Evolutionary conservation across 2,797 vertebrate genomes (phyloP), one percentile per base, ranked within the genome.

Genomic region (Platalea minor): DNA sequence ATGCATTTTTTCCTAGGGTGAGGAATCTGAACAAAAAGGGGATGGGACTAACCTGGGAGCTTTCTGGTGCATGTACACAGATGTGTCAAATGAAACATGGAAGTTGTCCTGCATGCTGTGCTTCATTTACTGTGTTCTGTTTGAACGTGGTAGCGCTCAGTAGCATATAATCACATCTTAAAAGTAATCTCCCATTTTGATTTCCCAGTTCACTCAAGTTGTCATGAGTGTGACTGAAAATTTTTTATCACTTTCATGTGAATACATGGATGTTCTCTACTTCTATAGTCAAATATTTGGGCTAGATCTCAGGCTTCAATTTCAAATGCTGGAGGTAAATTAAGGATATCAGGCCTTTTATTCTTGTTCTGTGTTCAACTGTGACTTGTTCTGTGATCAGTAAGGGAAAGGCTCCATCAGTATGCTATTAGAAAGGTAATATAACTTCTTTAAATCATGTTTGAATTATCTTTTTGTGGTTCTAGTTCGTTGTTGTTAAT

Each of bases 401-500:
- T 92, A 91, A 93, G 72, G 54, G 85, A 90, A 90, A 78, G 35
- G 29, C 31, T 84, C 39, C 23, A 45, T 90, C 0, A 2, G 56
- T 91, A 29, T 6, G 5, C 43, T 88, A 73, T 56, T 85, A 61
- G 67, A 88, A 96, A 94, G 59, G 51, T 90, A 88, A 84, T 86
- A 91, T n/a, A 91, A 86, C 73, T 88, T 94, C 59, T 93, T 81
- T 88, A 96, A 96, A 82, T 95, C 46, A 43, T 69, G 73, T 96
- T 96, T 88, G 89, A 96, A 91, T 96, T 97, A 93, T 94, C 78
- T 90, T 94, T 81, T 84, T 85, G 65, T 86, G 92, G 92, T 92
- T 97, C 82, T 69, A 67, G 76, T 90, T 96, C 29, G 0, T 93
- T 87, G 94, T 60, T 96, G 94, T 97, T 97, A 96, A 97, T 97